Percentiles rank a stretch among this genome's conserved stretches.
These are phyloP conservation scores for Apodemus speciosus DNA, from an alignment of 2,113 vertebrate species.

Conservation along the genomic window DNA sequence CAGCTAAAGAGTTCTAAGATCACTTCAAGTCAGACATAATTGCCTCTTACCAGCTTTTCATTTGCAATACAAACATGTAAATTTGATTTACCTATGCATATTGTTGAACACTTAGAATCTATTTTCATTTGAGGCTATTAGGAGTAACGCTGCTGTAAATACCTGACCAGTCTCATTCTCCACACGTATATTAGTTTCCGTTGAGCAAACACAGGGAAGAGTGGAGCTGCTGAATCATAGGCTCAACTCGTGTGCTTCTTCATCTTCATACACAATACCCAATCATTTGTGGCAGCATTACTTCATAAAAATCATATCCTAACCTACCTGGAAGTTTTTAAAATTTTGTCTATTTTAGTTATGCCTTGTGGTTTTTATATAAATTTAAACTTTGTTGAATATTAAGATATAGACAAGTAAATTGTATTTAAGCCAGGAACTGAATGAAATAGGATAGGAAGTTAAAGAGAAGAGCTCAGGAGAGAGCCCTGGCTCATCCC, in stretches of 20 bases:
- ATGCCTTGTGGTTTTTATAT: neutral
- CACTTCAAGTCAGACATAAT: neutral
- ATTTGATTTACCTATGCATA: neutral
- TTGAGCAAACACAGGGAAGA: neutral
- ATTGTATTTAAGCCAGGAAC: neutral
- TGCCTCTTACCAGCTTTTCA: neutral
- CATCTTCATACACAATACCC: neutral
- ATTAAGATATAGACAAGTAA: neutral
- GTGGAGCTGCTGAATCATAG: neutral
- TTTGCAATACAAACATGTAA: neutral
- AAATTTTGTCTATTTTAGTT: neutral
- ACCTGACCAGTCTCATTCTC: neutral
- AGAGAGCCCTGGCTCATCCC: neutral
- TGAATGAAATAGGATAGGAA: neutral
- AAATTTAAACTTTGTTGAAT: constrained; percentile 6
- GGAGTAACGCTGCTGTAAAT: neutral
- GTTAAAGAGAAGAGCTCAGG: neutral
- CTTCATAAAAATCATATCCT: neutral
- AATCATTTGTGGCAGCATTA: neutral
- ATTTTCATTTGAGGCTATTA: neutral
- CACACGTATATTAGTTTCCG: neutral
- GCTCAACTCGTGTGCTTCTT: neutral
- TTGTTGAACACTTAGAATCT: neutral
- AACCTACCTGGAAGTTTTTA: neutral
- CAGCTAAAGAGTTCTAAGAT: neutral